Percentiles rank a stretch among this genome's conserved stretches.
These are phyloP conservation scores for Urocyon cinereoargenteus DNA, from an alignment of 2,797 vertebrate genomes.

Conservation along the genomic window DNA sequence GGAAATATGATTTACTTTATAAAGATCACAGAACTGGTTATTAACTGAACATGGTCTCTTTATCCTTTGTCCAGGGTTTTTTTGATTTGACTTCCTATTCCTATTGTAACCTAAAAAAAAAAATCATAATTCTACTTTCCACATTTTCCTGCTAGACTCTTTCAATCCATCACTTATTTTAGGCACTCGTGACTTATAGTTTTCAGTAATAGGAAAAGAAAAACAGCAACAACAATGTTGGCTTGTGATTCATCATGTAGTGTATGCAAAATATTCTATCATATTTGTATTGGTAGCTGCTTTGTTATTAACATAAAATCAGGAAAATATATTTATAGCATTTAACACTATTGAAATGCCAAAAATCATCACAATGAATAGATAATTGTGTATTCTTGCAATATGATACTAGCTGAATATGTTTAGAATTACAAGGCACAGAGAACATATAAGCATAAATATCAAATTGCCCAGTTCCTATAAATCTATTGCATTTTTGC, in stretches of 20 bases:
- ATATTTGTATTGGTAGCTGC: conserved; percentile 9
- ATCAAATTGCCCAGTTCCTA: conserved; percentile 62
- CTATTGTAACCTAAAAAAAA: neutral
- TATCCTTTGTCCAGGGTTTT: neutral
- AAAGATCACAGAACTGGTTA: neutral
- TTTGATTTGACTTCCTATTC: neutral
- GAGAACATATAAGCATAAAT: conserved; percentile 50
- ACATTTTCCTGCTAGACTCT: neutral
- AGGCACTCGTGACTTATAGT: neutral
- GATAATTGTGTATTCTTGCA: conserved; percentile 63
- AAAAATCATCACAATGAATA: conserved; percentile 62
- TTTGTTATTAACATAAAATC: conserved; percentile 56
- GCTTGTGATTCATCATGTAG: neutral
- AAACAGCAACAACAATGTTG: neutral
- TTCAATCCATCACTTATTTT: neutral
- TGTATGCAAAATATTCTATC: neutral
- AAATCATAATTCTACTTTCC: neutral
- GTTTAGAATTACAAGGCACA: conserved; percentile 64
- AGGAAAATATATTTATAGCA: neutral
- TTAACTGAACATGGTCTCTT: neutral
- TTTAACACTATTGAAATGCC: conserved; percentile 43
- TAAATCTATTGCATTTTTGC: conserved; percentile 61
- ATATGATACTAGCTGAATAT: conserved; percentile 67
- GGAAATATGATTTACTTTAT: neutral
- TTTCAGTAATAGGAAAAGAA: neutral